Evolutionary conservation across 2,888 invertebrate genomes (phyloP), one percentile per base, ranked within the genome.

Genomic region (Thalpophila matura): DNA sequence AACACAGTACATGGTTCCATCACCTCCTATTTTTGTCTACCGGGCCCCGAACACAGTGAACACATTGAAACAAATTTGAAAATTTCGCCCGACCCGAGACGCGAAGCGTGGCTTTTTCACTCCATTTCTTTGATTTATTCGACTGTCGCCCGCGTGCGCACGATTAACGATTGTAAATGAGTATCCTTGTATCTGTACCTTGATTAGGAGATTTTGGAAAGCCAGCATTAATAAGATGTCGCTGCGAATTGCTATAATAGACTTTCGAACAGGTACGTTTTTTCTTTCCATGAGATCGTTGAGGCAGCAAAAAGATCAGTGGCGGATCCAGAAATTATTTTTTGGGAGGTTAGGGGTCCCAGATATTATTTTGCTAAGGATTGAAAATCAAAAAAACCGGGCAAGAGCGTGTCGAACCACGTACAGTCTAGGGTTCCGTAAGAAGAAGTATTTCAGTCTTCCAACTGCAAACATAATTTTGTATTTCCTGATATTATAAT

Each of bases 41-140:
- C 0, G 7, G 45, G 42, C 43, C 14, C 40, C 50, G 29, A 58
- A 46, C 55, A 24, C 64, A 56, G 63, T 58, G 40, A 46, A 38
- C 56, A 22, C 49, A 66, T 37, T 12, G 43, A 59, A 75, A 74
- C 62, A 59, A 74, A 77, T 79, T 63, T 58, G 65, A 55, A 72
- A 77, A 61, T 69, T 63, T 57, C 53, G 33, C 47, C 43, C 31
- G 33, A 43, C 6, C 56, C 54, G 54, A 53, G 55, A 66, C 46
- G 31, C n/a, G 49, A 20, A 27, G 57, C 51, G 56, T 31, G 64
- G 62, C 46, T 62, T 73, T 76, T 75, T 73, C 73, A 65, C 65
- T 70, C 55, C 80, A 79, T 79, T 79, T 68, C 73, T 77, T 72
- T 77, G 79, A 79, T 72, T 74, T 69, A 72, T 74, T 64, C 33